These are phyloP conservation scores for Pheosia tremula DNA, from an alignment of 2,888 invertebrate genomes.

Conservation along the genomic window DNA sequence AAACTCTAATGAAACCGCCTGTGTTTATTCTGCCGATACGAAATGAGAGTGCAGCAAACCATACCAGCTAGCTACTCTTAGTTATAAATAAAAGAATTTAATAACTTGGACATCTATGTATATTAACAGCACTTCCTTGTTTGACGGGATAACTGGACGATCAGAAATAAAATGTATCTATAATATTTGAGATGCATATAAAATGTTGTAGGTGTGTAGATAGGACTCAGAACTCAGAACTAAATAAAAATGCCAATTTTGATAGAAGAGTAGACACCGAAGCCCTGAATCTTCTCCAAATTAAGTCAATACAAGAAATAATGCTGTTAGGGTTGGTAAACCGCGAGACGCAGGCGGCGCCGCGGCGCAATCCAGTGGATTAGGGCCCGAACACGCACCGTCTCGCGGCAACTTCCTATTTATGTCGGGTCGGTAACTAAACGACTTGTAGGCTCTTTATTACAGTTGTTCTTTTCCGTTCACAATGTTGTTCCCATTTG, in stretches of 20 bases:
- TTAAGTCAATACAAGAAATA: conserved; percentile 71
- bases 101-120: background rate
- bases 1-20: conserved; percentile 76
- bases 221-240: too few species aligned
- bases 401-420: conserved; percentile 66
- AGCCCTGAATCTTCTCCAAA: conserved; percentile 33
- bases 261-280: conserved; percentile 33
- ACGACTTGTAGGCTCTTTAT: conserved; percentile 83
- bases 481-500: conserved; percentile 72
- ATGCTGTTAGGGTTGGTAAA: conserved; percentile 51
- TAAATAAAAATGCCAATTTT: conserved; percentile 11
- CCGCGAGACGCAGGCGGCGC: conserved; percentile 49
- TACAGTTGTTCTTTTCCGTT: conserved; percentile 82
- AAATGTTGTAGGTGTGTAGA: conserved; percentile 16
- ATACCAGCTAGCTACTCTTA: conserved; percentile 49
- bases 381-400: conserved; percentile 74
- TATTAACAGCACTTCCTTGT: background rate
- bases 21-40: conserved; percentile 76
- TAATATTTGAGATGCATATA: background rate
- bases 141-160: background rate
- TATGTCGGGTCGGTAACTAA: conserved; percentile 77
- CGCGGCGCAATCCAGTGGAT: conserved; percentile 73
- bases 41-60: conserved; percentile 77
- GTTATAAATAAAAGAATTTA: background rate
- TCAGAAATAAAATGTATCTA: background rate